phyloP scores from a whole-genome alignment of 2,113 vertebrate species.

The Eupsittula cactorum region DNA sequence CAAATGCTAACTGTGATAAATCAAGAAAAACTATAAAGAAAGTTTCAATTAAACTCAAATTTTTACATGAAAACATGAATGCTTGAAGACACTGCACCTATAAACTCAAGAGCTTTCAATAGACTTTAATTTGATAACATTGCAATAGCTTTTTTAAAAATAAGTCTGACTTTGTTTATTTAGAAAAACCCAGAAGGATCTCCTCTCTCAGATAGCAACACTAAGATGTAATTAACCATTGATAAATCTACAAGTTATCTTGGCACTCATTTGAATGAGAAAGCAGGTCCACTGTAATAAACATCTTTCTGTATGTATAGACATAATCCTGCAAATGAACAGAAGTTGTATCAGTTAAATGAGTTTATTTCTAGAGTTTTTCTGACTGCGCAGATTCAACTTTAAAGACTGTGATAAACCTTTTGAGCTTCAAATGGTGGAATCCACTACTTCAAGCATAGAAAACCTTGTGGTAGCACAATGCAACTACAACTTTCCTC shows the following conservation, averaged over 20 bases:
- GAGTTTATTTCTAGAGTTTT: neutral
- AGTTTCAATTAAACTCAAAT: neutral
- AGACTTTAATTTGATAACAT: neutral
- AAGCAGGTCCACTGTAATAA: neutral
- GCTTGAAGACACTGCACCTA: neutral
- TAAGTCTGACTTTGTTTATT: neutral
- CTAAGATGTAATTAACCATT: neutral
- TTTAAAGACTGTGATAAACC: neutral
- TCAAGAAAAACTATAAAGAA: slow-evolving; percentile 39
- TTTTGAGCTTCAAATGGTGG: rapidly evolving
- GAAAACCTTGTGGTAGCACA: neutral
- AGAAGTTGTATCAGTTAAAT: neutral
- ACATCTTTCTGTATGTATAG: neutral
- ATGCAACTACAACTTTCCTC: neutral
- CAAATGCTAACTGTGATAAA: slow-evolving; percentile 43
- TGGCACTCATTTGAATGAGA: neutral
- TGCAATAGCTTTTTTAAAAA: neutral
- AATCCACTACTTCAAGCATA: neutral
- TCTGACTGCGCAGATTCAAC: neutral
- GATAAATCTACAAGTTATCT: neutral
- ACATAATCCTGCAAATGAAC: neutral
- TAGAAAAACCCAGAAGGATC: neutral
- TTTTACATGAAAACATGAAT: neutral
- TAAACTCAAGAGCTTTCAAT: neutral
- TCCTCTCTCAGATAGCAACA: neutral